Evolutionary conservation across 2,797 vertebrate species (phyloP), one percentile per base, ranked within the genome.

Genomic region (Sebastes glaucus): DNA sequence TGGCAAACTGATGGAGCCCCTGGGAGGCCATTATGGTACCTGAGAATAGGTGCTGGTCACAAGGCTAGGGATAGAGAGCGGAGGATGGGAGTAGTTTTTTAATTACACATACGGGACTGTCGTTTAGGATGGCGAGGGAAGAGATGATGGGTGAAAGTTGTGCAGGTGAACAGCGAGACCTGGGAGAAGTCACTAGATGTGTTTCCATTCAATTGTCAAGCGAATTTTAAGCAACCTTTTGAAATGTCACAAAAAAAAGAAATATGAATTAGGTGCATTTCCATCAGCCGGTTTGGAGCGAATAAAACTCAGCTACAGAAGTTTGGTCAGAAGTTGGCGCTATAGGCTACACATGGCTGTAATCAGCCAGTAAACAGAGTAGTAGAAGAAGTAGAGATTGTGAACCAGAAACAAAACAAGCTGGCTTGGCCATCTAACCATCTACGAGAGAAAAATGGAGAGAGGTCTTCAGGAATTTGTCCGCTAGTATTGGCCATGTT

Each of bases 41-140:
- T 75, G 76, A 87, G 79, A 84, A 56, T 65, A 86, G 80, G 62
- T 81, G 71, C n/a, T 69, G 53, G 75, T 74, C 77, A 85, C 64
- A 77, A 25, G 10, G 49, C 32, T 35, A 32, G 53, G 11, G 59
- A 33, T 46, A 16, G 4, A 65, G 25, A 55, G 59, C 2, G 61
- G 67, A 23, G 74, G 60, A 23, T 28, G 77, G 73, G 42, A 18
- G 66, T 35, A 49, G 72, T 61, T 82, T 76, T 76, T 83, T 90
- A 90, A 89, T 81, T 86, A 86, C 71, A 71, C 57, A 55, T 71
- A 7, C 2, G 6, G 35, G 66, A 68, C 60, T 69, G 57, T 42
- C 20, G 30, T 64, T 74, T n/a, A 13, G 14, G 59, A 25, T 7
- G 38, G 30, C 27, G 23, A 62, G n/a, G 52, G 49, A 42, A 49